Base-by-base conservation (phyloP, 1,140 invertebrate species). In the Cherax quadricarinatus region DNA sequence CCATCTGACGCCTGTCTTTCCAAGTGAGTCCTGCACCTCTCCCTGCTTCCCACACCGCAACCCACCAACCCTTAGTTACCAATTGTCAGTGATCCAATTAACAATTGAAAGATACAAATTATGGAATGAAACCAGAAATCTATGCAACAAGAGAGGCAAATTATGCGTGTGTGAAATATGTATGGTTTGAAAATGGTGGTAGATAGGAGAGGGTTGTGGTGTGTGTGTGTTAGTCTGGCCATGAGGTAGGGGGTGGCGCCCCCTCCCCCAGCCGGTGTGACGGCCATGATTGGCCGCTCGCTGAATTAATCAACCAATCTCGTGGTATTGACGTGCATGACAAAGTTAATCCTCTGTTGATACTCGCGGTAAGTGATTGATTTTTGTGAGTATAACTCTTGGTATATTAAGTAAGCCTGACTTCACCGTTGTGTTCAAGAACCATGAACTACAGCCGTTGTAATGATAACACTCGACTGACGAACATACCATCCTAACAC, bases 1-100 rank as follows among this genome's bases (percentile, higher is more conserved):
- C 70, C 70, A 24, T 75, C 70, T 75, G 70, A 75, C 70, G 70
- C 70, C 70, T 75, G 12, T 75, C 70, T n/a, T 75, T 75, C 70
- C 70, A 75, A 75, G 70, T 75, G 70, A 75, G 70, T 75, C n/a
- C 70, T 75, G n/a, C 24, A 24, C 70, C 14, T 24, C 70, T 66
- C 18, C 62, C 62, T 66, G 16, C 62, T 5, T 5, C 62, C 62
- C 4, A 10, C 62, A 66, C 62, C 62, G 18, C 62, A 66, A 60
- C 57, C 9, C 14, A 16, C 14, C 62, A 16, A 4, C 18, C 62
- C 16, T 18, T 16, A 60, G 57, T 60, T 60, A 16, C 16, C 57
- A 60, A 41, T 41, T 41, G 18, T 18, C 18, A 66, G 10, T 18
- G 16, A 16, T 66, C 62, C 62, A 18, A 21, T 60, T 66, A 66